A percentile compares a stretch with the other conserved stretches of the same genome.
Evolutionary conservation across 2,888 invertebrate species (phyloP).

Genomic region (Himalopsyche japonica): DNA sequence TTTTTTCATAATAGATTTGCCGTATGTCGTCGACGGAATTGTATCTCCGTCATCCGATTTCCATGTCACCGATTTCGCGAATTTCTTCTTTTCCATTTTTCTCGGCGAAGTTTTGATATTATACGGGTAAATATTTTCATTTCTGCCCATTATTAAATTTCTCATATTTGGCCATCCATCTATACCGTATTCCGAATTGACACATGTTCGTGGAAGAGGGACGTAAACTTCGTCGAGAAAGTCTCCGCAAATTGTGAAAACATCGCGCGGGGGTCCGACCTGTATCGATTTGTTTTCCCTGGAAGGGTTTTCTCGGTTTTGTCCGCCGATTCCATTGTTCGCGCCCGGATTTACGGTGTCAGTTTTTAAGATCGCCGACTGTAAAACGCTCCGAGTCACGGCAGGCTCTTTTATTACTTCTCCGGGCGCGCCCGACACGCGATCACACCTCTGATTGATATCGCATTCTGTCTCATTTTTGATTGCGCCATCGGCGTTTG

Average conservation of each 20-base stretch:
- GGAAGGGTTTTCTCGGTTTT: conserved; percentile 45
- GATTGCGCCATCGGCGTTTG: conserved; percentile 20
- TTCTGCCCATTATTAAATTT: conserved; percentile 52
- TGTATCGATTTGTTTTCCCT: conserved; percentile 31
- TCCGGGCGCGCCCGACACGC: conserved; percentile 15
- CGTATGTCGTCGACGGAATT: conserved; percentile 3
- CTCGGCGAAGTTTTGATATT: conserved; percentile 53
- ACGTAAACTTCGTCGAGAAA: conserved; percentile 36
- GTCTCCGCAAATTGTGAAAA: conserved; percentile 11
- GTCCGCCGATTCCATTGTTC: conserved; percentile 45
- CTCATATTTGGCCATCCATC: conserved; percentile 34
- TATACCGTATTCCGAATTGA: conserved; percentile 16
- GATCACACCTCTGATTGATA: conserved; percentile 31
- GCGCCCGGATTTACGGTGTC: conserved; percentile 20
- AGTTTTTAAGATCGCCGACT: conserved; percentile 43
- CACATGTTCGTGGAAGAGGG: conserved; percentile 33
- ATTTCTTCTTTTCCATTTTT: conserved; percentile 4
- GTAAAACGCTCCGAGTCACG: conserved; percentile 32
- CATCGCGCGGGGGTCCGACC: background rate
- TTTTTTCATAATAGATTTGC: conserved; percentile 18
- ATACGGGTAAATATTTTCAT: conserved; percentile 52
- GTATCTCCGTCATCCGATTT: conserved; percentile 4
- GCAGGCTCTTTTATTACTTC: conserved; percentile 22
- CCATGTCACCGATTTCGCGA: conserved; percentile 36
- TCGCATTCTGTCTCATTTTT: conserved; percentile 22